Evolutionary conservation across 2,888 invertebrate species (phyloP).

Genomic region (Zaprionus bogoriensis): DNA sequence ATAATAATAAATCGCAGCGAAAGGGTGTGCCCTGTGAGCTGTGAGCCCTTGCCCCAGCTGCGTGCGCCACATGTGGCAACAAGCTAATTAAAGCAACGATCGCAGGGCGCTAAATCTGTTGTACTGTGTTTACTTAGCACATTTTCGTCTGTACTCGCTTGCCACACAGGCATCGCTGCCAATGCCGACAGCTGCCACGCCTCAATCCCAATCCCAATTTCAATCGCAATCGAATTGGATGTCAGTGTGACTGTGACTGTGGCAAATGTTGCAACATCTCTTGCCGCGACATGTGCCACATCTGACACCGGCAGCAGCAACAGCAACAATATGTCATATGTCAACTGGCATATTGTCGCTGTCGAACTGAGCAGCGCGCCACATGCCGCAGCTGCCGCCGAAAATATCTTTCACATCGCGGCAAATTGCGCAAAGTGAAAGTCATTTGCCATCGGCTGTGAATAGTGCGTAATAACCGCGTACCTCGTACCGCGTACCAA

Average conservation of each 20-base stretch:
- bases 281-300: slow-evolving; percentile 35
- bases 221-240: slow-evolving; percentile 3
- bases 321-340: slow-evolving; percentile 59
- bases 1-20: slow-evolving; percentile 16
- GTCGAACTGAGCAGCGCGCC: not conserved
- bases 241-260: slow-evolving; percentile 6
- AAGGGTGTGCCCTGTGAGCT: slow-evolving; percentile 41
- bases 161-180: slow-evolving; percentile 13
- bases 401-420: slow-evolving; percentile 31
- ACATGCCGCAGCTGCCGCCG: slow-evolving; percentile 29
- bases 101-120: slow-evolving; percentile 16
- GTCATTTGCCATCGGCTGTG: slow-evolving; percentile 39
- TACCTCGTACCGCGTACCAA: slow-evolving; percentile 28
- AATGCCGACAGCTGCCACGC: slow-evolving; percentile 33
- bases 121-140: slow-evolving; percentile 34
- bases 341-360: slow-evolving; percentile 46
- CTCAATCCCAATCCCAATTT: slow-evolving; percentile 25
- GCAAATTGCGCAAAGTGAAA: slow-evolving; percentile 71
- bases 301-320: slow-evolving; percentile 24
- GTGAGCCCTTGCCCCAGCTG: slow-evolving; percentile 3
- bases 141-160: slow-evolving; percentile 5
- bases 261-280: slow-evolving; percentile 61
- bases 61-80: slow-evolving; percentile 58
- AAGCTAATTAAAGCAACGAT: slow-evolving; percentile 59
- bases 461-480: slow-evolving; percentile 64